A percentile compares a stretch with the other conserved stretches of the same genome.
Evolutionary conservation across 2,888 invertebrate genomes (phyloP).

Genomic region (Scaptodrosophila latifasciaeformis): DNA sequence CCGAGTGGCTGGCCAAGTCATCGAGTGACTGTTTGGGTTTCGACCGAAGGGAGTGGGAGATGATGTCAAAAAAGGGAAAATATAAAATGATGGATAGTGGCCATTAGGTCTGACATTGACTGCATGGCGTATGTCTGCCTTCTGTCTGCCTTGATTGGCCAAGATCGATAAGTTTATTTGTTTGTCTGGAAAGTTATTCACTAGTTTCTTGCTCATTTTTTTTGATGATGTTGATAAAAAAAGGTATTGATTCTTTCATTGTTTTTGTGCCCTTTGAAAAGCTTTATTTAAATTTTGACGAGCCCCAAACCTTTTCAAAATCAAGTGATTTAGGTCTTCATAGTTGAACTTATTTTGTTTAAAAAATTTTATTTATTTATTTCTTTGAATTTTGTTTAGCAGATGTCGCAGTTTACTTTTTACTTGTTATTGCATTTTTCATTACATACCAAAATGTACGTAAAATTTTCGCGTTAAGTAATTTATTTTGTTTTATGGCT

Average conservation of each 20-base stretch:
- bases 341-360: too few relatives aligned
- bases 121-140: too few relatives aligned
- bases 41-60: too few relatives aligned
- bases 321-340: too few relatives aligned
- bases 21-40: background rate
- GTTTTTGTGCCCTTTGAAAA: too few relatives aligned
- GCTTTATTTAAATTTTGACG: too few relatives aligned
- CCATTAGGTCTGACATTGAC: slow-evolving; percentile 6
- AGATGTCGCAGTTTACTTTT: slow-evolving; percentile 42
- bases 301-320: too few relatives aligned
- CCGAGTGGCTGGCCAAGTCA: background rate
- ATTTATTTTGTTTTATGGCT: slow-evolving; percentile 46
- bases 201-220: background rate
- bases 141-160: background rate
- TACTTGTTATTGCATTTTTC: slow-evolving; percentile 45
- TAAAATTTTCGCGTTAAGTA: slow-evolving; percentile 45
- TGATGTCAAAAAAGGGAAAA: too few relatives aligned
- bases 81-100: slow-evolving; percentile 7
- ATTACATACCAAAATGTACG: slow-evolving; percentile 28
- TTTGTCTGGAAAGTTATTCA: background rate
- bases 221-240: background rate
- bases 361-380: too few relatives aligned
- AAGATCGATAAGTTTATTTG: background rate
- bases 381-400: slow-evolving; percentile 35
- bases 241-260: too few relatives aligned